Evolutionary conservation across 2,888 invertebrate genomes (phyloP), one percentile per base, ranked within the genome.

Genomic region (Harpalus rubripes): DNA sequence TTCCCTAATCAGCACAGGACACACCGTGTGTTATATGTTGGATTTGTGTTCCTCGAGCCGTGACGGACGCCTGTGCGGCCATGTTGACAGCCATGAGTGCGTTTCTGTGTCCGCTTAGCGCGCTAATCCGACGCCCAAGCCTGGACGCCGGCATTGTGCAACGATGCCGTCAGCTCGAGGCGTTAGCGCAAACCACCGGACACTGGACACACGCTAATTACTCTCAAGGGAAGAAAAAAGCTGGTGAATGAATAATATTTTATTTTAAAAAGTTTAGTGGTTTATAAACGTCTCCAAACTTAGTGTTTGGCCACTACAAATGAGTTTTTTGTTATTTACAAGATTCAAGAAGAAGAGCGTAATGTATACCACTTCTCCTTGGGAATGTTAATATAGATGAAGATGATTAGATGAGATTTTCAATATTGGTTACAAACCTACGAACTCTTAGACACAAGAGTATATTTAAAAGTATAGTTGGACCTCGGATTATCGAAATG

Each of bases 61-160:
- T 74, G 72, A 74, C 72, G 41, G 41, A 74, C 72, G 44, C 44
- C 44, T 15, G 18, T 10, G 15, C 72, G 72, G 72, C 72, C 72
- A 74, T 74, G 72, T 74, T 74, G 72, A 74, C 72, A 74, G 72
- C 44, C 72, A 74, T 41, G 72, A 74, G 72, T 74, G 72, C 72
- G 44, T 74, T 74, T 44, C 72, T 74, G 72, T 74, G 72, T 74
- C 72, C 72, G 72, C 44, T 18, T 12, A 41, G 72, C 72, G 68
- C 41, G 72, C 72, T 74, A 74, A 74, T 74, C 72, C 72, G 72
- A 41, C 72, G 72, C 72, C 41, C 10, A 5, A 6, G 72, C 3
- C 7, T 7, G 44, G 44, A 52, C 44, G 44, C 10, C 63, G 32
- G 72, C 18, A 74, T 74, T 74, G 72, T 74, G 72, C 18, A 52